Conservation (phyloP, 2,797 vertebrate genomes). For the Cichlasoma orientale region DNA sequence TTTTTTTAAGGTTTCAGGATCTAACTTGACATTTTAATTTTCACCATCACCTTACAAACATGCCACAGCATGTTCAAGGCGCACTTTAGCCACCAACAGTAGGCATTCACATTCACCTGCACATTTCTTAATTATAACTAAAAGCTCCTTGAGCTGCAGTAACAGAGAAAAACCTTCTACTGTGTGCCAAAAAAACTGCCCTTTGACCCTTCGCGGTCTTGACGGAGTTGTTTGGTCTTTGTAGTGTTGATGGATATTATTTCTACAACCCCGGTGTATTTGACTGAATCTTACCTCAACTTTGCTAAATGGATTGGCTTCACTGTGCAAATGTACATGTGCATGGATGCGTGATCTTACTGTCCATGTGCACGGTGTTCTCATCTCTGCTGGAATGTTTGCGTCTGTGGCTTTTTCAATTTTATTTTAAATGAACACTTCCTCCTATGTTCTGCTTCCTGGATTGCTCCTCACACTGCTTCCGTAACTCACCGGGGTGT, state of each 20-base stretch:
- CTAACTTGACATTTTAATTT: conserved; percentile 26
- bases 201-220: conserved; percentile 51
- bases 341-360: conserved; percentile 44
- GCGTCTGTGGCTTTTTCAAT: conserved; percentile 31
- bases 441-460: conserved; percentile 49
- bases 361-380: conserved; percentile 46
- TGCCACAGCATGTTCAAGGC: conserved; percentile 52
- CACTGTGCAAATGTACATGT: conserved; percentile 79
- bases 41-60: conserved; percentile 48
- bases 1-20: neutral
- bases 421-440: conserved; percentile 45
- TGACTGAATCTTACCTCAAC: conserved; percentile 92
- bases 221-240: conserved; percentile 73
- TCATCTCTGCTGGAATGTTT: conserved; percentile 57
- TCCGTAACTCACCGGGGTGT: conserved; percentile 58
- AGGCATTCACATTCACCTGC: conserved; percentile 48
- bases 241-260: conserved; percentile 73
- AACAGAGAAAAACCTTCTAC: conserved; percentile 63
- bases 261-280: conserved; percentile 83
- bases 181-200: conserved; percentile 74
- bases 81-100: conserved; percentile 70
- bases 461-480: conserved; percentile 40
- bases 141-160: conserved; percentile 35
- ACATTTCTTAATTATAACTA: conserved; percentile 32
- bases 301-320: conserved; percentile 89